Evolutionary conservation across 2,888 invertebrate species (phyloP).

Genomic region (Meandrusa payeni): DNA sequence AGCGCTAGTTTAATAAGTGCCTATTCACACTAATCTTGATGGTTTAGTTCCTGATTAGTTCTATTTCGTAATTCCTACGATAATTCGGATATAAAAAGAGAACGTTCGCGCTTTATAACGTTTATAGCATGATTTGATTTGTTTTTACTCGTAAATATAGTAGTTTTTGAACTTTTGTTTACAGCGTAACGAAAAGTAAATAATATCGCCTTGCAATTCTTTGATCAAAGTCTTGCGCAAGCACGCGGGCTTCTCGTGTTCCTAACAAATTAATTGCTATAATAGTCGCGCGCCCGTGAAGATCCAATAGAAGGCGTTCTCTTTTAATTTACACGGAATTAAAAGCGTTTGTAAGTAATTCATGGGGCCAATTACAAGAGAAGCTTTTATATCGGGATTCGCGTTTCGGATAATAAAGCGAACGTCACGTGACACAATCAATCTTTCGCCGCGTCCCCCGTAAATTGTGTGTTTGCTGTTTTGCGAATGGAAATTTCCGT

Average conservation of each 20-base stretch:
- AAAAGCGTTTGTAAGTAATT: conserved; percentile 13
- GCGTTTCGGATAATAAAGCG: conserved; percentile 11
- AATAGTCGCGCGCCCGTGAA: neutral
- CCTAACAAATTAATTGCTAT: conserved; percentile 20
- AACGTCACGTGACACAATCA: conserved; percentile 16
- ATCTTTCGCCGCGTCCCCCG: conserved; percentile 24
- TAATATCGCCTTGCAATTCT: too few relatives aligned
- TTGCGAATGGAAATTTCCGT: conserved; percentile 4
- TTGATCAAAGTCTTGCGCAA: neutral
- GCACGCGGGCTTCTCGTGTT: conserved; percentile 11
- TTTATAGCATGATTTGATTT: too few relatives aligned
- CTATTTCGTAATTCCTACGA: too few relatives aligned
- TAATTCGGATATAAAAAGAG: too few relatives aligned
- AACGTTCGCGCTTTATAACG: too few relatives aligned
- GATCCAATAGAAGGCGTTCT: conserved; percentile 3
- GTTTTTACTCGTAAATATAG: too few relatives aligned
- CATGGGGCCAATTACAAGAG: neutral
- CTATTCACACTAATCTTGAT: too few relatives aligned
- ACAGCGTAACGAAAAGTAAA: too few relatives aligned
- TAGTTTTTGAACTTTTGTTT: too few relatives aligned
- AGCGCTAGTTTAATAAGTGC: too few relatives aligned
- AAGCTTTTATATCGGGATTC: conserved; percentile 5
- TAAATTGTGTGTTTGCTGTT: conserved; percentile 1
- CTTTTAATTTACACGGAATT: conserved; percentile 12
- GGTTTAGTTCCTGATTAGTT: too few relatives aligned